phyloP scores from a whole-genome alignment of 1,140 invertebrate species.

The Portunus trituberculatus region DNA sequence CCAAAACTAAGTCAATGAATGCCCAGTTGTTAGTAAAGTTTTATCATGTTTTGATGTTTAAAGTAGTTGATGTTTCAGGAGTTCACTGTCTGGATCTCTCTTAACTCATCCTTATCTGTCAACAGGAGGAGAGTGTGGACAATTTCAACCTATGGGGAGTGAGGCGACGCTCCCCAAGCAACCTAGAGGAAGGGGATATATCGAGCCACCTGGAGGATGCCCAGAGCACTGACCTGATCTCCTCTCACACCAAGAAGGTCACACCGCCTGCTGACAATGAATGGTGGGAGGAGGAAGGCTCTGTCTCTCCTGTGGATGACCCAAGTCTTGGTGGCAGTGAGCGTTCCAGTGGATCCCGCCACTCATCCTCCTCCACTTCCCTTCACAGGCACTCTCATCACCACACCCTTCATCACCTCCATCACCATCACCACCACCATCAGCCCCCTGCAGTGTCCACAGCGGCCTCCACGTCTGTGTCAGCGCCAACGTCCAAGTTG shows the following conservation, averaged over 20 bases:
- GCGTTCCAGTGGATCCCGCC: constrained; percentile 27
- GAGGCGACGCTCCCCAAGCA: constrained; percentile 90
- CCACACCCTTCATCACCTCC: constrained; percentile 43
- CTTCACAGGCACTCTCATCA: background rate
- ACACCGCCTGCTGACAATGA: constrained; percentile 83
- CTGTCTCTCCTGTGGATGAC: constrained; percentile 92
- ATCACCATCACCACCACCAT: background rate
- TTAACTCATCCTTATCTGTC: background rate
- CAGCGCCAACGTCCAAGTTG: constrained; percentile 50
- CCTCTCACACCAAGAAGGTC: constrained; percentile 65
- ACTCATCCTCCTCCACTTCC: constrained; percentile 35
- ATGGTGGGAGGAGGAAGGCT: constrained; percentile 95
- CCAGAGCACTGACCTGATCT: constrained; percentile 63
- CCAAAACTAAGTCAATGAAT: too few relatives aligned
- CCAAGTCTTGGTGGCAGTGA: constrained; percentile 79
- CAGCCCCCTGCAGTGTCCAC: constrained; percentile 16
- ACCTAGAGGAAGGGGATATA: constrained; percentile 84
- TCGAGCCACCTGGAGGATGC: constrained; percentile 76
- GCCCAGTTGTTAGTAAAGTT: too few relatives aligned
- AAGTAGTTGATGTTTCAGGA: too few relatives aligned
- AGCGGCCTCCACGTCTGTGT: background rate
- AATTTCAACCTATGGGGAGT: constrained; percentile 98
- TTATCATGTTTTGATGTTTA: too few relatives aligned
- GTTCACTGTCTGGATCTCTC: background rate
- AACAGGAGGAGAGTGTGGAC: constrained; percentile 93